Evolutionary conservation across 2,888 invertebrate species (phyloP).

Genomic region (Minunthozetes semirufus): DNA sequence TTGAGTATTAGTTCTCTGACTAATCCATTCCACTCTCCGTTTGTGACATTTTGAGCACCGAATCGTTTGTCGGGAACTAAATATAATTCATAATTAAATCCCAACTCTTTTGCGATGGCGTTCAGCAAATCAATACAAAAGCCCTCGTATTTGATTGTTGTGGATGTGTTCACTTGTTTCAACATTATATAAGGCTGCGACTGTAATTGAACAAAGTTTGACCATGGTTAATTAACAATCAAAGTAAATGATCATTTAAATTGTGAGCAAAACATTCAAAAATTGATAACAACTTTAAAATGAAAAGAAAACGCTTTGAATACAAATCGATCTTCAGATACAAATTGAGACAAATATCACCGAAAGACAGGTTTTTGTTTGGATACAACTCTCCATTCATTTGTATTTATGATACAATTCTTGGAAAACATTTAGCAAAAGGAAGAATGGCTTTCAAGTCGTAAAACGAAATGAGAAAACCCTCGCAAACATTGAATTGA

Average conservation of each 20-base stretch:
- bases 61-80: slow-evolving; percentile 81
- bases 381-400: no score
- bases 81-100: slow-evolving; percentile 76
- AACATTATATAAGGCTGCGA: slow-evolving; percentile 75
- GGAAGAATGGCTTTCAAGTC: background rate
- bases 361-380: no score
- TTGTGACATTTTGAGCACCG: slow-evolving; percentile 56
- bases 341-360: no score
- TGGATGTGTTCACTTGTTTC: slow-evolving; percentile 50
- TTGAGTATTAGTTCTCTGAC: slow-evolving; percentile 49
- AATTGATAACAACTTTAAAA: no score
- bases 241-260: no score
- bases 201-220: background rate
- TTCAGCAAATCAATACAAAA: slow-evolving; percentile 84
- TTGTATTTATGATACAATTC: background rate
- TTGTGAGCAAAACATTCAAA: no score
- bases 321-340: no score
- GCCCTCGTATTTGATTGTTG: slow-evolving; percentile 62
- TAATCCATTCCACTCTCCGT: slow-evolving; percentile 50
- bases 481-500: background rate
- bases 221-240: no score
- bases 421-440: background rate
- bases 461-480: background rate
- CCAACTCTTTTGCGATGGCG: slow-evolving; percentile 68
- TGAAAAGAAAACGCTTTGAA: no score